Evolutionary conservation across 1,140 invertebrate genomes (phyloP).

Genomic region (Pogonognathellus flavescens): DNA sequence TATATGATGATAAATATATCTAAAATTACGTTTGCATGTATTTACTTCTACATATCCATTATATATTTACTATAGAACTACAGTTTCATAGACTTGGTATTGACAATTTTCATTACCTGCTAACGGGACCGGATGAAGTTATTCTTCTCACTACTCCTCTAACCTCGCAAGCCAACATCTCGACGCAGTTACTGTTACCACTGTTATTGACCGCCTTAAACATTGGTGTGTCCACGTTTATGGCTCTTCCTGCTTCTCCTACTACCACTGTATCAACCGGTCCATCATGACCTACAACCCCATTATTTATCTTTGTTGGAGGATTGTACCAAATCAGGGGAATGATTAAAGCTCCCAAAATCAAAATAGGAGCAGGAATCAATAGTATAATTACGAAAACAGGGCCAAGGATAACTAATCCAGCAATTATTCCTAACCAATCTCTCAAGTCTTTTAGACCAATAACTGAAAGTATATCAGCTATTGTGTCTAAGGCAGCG

Average conservation of each 20-base stretch:
- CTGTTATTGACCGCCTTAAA: not conserved
- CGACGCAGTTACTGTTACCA: not conserved
- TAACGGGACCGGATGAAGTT: not conserved
- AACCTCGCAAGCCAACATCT: slow-evolving; percentile 24
- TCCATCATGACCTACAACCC: slow-evolving; percentile 27
- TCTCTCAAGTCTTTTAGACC: slow-evolving; percentile 23
- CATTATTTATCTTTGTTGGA: slow-evolving; percentile 17
- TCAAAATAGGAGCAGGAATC: slow-evolving; percentile 28
- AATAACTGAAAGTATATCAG: not conserved
- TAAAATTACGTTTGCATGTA: not conserved
- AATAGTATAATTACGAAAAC: slow-evolving; percentile 40
- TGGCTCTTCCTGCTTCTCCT: not conserved
- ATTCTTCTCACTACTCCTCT: not conserved
- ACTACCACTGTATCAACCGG: no score
- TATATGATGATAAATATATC: not conserved
- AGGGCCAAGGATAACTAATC: slow-evolving; percentile 42
- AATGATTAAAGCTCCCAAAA: not conserved
- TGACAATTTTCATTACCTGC: not conserved
- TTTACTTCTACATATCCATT: not conserved
- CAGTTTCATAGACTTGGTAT: not conserved
- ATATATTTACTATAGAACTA: no score
- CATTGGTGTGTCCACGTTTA: not conserved
- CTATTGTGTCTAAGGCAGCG: slow-evolving; percentile 9
- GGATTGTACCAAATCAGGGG: slow-evolving; percentile 52
- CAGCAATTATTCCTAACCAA: slow-evolving; percentile 31